A percentile compares a stretch with the other conserved stretches of the same genome.
Conservation (phyloP, 37 sponge, comb jelly and placozoan species). For the Corticium candelabrum region DNA sequence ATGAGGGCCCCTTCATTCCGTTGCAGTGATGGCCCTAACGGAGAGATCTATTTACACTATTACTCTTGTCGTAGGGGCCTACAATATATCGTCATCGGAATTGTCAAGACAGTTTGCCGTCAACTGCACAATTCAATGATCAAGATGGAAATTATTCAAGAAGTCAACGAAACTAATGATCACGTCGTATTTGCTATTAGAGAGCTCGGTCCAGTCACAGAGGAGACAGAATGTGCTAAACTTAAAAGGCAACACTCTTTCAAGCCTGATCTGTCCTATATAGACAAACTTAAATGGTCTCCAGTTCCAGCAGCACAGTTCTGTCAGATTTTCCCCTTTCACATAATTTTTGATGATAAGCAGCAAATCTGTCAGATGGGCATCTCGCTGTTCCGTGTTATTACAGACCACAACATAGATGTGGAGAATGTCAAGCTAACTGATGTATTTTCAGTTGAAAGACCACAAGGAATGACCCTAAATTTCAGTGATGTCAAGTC, state of each 20-base stretch:
- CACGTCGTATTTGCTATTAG: conserved; percentile 45
- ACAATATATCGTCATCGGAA: conserved; percentile 66
- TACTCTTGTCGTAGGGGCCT: conserved; percentile 55
- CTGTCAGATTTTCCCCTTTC: conserved; percentile 75
- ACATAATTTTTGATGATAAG: conserved; percentile 56
- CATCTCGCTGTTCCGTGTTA: conserved; percentile 29
- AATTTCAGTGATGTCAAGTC: conserved; percentile 39
- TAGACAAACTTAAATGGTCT: neutral
- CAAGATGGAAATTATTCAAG: conserved; percentile 30
- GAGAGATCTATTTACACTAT: conserved; percentile 63
- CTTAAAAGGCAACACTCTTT: neutral
- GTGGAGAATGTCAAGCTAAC: conserved; percentile 13
- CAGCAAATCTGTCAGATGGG: conserved; percentile 54
- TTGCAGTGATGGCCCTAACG: conserved; percentile 45
- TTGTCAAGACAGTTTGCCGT: conserved; percentile 70
- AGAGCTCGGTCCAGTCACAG: conserved; percentile 18
- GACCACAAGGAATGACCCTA: conserved; percentile 45
- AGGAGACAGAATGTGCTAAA: neutral
- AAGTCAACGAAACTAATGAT: conserved; percentile 8
- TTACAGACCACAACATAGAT: conserved; percentile 16
- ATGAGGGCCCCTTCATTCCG: conserved; percentile 87
- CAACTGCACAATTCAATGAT: conserved; percentile 57
- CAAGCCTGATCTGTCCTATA: neutral
- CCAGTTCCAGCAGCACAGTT: conserved; percentile 12
- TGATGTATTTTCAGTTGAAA: conserved; percentile 37